Percentiles rank a stretch among this genome's conserved stretches.
These are phyloP conservation scores for Cosmopolites sordidus DNA, from an alignment of 2,888 invertebrate genomes.

Conservation along the genomic window DNA sequence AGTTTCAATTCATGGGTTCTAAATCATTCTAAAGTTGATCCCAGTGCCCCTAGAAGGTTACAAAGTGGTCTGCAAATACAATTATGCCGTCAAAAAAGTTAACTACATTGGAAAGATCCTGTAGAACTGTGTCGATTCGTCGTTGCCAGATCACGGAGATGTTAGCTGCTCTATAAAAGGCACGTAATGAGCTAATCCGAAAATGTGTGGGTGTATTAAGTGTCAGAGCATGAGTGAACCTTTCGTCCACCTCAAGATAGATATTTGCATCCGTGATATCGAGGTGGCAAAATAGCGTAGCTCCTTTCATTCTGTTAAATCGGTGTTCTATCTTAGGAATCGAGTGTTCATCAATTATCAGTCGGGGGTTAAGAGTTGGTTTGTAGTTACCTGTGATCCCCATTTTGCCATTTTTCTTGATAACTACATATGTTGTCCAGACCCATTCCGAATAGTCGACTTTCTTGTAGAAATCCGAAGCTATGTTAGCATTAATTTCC, in stretches of 20 bases:
- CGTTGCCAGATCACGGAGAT: background rate
- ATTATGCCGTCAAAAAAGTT: no score
- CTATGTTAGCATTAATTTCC: no score
- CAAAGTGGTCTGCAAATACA: background rate
- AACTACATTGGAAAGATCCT: background rate
- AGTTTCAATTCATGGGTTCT: no score
- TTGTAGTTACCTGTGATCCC: background rate
- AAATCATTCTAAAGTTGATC: no score
- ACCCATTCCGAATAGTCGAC: no score
- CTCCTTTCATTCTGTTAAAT: no score
- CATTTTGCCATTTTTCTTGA: background rate
- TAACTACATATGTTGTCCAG: background rate
- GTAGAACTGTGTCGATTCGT: no score
- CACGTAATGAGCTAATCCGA: background rate
- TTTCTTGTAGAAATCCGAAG: no score
- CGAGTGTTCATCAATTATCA: background rate
- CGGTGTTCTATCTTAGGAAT: background rate
- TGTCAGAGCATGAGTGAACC: background rate
- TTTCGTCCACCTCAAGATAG: background rate
- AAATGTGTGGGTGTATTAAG: background rate
- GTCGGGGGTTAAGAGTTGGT: no score
- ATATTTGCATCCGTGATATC: background rate
- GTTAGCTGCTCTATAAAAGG: background rate
- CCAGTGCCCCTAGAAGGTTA: no score
- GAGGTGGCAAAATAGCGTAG: no score